These are phyloP conservation scores for Phrynocephalus guinanensis DNA, from an alignment of 2,797 vertebrate genomes.

Conservation along the genomic window DNA sequence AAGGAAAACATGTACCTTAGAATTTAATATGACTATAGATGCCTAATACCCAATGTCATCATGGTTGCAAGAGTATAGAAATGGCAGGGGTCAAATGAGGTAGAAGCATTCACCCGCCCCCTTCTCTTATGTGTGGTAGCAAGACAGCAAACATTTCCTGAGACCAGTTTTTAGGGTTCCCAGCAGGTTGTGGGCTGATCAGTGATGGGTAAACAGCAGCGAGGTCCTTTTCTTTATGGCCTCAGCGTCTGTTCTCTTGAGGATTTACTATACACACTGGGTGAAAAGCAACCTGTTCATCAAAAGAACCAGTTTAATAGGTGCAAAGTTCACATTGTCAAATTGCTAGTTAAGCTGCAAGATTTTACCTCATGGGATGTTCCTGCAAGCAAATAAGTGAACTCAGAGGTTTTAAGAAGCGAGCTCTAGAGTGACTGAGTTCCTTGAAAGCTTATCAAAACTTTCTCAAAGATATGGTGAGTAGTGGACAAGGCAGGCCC, in stretches of 20 bases:
- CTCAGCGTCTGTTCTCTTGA: not conserved
- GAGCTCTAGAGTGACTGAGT: too few relatives aligned
- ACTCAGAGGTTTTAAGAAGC: not conserved
- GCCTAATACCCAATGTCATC: conserved; percentile 1
- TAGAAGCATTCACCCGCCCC: not conserved
- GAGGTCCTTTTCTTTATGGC: conserved; percentile 8
- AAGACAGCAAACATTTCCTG: not conserved
- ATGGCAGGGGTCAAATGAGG: conserved; percentile 31
- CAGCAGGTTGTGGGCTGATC: not conserved
- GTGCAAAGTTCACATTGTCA: not conserved
- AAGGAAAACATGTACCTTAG: not conserved
- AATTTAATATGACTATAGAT: not conserved
- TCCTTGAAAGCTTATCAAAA: too few relatives aligned
- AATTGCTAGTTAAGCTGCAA: not conserved
- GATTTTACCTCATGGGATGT: not conserved
- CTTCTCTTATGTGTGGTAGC: not conserved
- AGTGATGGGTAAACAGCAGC: not conserved
- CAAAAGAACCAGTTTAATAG: not conserved
- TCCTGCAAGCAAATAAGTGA: not conserved
- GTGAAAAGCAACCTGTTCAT: conserved; percentile 31
- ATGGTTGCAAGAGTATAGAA: not conserved
- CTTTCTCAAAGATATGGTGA: too few relatives aligned
- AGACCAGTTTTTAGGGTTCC: conserved; percentile 24
- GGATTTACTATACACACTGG: not conserved
- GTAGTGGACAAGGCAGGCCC: not conserved